Conservation (phyloP, 2,113 vertebrate species). For the Puntigrus tetrazona region DNA sequence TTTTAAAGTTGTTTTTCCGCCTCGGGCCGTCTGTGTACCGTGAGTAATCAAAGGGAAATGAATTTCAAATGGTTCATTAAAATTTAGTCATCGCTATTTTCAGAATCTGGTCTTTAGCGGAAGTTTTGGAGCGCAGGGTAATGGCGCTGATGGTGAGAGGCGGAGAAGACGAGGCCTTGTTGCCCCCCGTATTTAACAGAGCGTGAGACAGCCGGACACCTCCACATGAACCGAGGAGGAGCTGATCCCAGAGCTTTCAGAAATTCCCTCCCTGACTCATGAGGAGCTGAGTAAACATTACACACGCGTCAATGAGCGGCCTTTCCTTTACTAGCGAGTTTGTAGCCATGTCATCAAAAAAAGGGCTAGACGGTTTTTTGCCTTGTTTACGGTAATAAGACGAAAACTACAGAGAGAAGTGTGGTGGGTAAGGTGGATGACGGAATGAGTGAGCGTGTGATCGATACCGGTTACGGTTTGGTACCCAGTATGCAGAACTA, state of each 20-base stretch:
- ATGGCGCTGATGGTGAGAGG: neutral
- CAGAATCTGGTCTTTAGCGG: neutral
- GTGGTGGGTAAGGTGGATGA: neutral
- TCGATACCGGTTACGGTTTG: neutral
- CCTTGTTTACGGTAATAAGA: neutral
- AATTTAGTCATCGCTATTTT: neutral
- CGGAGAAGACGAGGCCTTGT: neutral
- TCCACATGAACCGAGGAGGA: constrained; percentile 24
- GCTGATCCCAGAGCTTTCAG: neutral
- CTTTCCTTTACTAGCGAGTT: neutral
- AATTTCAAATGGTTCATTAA: neutral
- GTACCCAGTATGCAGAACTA: no score
- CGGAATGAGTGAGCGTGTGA: neutral
- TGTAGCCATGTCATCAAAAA: neutral
- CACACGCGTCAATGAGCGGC: neutral
- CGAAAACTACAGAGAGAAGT: neutral
- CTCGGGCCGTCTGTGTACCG: neutral
- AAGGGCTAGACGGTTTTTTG: neutral
- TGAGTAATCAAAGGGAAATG: neutral
- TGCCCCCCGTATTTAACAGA: constrained; percentile 37
- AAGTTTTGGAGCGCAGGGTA: neutral
- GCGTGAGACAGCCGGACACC: constrained; percentile 6
- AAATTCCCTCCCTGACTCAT: neutral
- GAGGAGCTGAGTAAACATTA: neutral
- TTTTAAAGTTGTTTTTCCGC: neutral